Evolutionary conservation across 2,797 vertebrate genomes (phyloP), one percentile per base, ranked within the genome.

Genomic region (Cryptoblepharus egeriae): DNA sequence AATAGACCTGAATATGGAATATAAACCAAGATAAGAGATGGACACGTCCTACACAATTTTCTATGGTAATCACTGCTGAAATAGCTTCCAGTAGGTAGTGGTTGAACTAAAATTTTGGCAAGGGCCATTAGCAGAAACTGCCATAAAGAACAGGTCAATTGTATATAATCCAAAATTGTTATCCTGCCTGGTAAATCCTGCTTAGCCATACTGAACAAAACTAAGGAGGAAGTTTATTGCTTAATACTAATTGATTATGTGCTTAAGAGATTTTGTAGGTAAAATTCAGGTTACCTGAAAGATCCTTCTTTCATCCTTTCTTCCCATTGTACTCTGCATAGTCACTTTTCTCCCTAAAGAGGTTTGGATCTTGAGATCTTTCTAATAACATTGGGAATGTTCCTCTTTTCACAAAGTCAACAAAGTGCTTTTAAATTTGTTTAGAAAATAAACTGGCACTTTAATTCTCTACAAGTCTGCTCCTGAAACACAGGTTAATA

Each of bases 371-470:
- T 63, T 65, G 37, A 20, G 35, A 3, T 2, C 8, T 32, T 35
- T 10, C 42, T 6, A 18, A 16, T 71, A 64, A 45, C 30, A 60
- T 5, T 35, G 39, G 39, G 42, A 75, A 49, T 69, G n/a, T 55
- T 61, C 65, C 72, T 39, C 64, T 55, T 71, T 37, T 63, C 74
- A 77, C 64, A 78, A 78, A 79, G 24, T 42, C 60, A 67, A 28
- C 37, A 67, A 18, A 45, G 69, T 37, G 22, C 52, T 67, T 73
- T 16, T 28, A 63, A 61, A 68, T 75, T 75, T 73, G 63, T 79
- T 84, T 74, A 84, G 69, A 84, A 84, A 79, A 79, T 79, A 84
- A 84, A 68, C 28, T 60, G 71, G 63, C 57, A 84, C 45, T 60
- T 67, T 84, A 79, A 79, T 84, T 84, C 6, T 84, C 70, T 79